These are phyloP conservation scores for Mesopsocus fuscifrons DNA, from an alignment of 2,888 invertebrate genomes.

Conservation along the genomic window DNA sequence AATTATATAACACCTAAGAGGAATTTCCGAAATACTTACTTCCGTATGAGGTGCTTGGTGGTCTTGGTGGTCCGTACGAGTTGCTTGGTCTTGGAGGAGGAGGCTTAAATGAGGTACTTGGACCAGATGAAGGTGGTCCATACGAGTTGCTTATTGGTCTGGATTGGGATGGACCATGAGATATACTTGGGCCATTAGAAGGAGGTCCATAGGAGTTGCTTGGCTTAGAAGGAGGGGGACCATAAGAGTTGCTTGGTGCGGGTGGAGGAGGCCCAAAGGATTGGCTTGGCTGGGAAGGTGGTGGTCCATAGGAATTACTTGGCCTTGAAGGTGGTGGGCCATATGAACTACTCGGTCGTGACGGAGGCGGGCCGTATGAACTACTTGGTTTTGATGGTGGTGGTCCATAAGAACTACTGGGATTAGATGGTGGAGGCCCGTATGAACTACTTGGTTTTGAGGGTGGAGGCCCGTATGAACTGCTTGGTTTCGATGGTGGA, in stretches of 20 bases:
- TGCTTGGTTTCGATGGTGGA: conserved; percentile 19
- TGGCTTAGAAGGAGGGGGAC: conserved; percentile 14
- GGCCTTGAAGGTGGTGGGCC: conserved; percentile 30
- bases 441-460: conserved; percentile 20
- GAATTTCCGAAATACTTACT: too few species aligned
- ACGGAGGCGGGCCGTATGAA: conserved; percentile 38
- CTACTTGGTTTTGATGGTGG: conserved; percentile 27
- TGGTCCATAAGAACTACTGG: conserved; percentile 18
- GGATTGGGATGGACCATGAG: conserved; percentile 20
- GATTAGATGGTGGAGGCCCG: conserved; percentile 18
- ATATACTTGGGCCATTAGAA: conserved; percentile 31
- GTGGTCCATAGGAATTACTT: conserved; percentile 15
- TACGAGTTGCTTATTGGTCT: conserved; percentile 15
- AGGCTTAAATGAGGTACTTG: conserved; percentile 11
- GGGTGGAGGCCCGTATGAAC: conserved; percentile 21
- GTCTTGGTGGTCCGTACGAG: conserved; percentile 15
- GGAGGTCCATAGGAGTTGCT: conserved; percentile 32
- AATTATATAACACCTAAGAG: too few species aligned
- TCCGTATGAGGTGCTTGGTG: conserved; percentile 10
- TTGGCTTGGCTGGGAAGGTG: conserved; percentile 12
- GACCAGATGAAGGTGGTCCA: conserved; percentile 12
- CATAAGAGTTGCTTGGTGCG: conserved; percentile 13
- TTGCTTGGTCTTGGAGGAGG: conserved; percentile 12
- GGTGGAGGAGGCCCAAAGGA: conserved; percentile 12
- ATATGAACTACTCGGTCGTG: conserved; percentile 27